Conservation (phyloP, 2,113 vertebrate species). For the Neodontobutis hainanensis region DNA sequence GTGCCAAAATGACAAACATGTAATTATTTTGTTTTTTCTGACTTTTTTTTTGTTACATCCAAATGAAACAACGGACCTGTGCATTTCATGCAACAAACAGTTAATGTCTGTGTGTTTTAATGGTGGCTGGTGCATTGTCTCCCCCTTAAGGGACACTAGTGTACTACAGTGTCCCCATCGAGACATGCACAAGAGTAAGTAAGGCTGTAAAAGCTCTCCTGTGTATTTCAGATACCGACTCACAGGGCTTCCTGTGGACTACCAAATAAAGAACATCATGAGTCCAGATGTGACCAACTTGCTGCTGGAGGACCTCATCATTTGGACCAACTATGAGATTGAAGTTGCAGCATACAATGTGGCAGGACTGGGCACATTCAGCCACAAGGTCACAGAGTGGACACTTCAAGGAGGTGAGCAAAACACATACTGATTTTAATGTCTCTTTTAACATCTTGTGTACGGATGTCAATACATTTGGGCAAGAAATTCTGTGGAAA, state of each 20-base stretch:
- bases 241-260: conserved; percentile 92
- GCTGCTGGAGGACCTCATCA: conserved; percentile 96
- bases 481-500: no score
- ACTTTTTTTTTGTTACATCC: conserved; percentile 52
- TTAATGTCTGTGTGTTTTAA: conserved; percentile 33
- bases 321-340: conserved; percentile 99
- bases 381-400: conserved; percentile 96
- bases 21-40: conserved; percentile 59
- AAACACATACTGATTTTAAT: background rate
- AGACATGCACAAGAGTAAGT: background rate
- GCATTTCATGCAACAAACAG: conserved; percentile 41
- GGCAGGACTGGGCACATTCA: conserved; percentile 90
- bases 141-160: conserved; percentile 53
- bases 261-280: conserved; percentile 96
- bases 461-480: background rate
- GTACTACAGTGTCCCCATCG: conserved; percentile 35
- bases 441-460: no score
- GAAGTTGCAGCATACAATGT: conserved; percentile 97
- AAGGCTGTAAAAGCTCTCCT: background rate
- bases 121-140: conserved; percentile 64
- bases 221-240: conserved; percentile 87
- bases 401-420: conserved; percentile 85
- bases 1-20: conserved; percentile 54
- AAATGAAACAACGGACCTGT: conserved; percentile 56
- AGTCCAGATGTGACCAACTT: conserved; percentile 91